phyloP scores from a whole-genome alignment of 2,888 invertebrate genomes.

The Tyria jacobaeae region DNA sequence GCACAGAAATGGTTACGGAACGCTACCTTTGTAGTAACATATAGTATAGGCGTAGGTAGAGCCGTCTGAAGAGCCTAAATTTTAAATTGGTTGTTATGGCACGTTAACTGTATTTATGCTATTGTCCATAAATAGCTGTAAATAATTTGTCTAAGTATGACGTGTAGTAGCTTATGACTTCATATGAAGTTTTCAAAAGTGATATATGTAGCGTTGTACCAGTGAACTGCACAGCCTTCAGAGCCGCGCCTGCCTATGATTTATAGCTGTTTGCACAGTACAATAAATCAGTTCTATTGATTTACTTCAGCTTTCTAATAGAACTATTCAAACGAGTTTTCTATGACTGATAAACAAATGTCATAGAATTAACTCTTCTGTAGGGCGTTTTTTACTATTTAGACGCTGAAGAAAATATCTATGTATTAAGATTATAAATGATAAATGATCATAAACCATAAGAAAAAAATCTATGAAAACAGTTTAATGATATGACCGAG shows the following conservation, averaged over 20 bases:
- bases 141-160: not conserved
- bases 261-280: slow-evolving; percentile 73
- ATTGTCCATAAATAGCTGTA: not conserved
- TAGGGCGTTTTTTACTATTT: not conserved
- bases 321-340: slow-evolving; percentile 50
- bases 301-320: slow-evolving; percentile 60
- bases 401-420: not conserved
- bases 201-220: slow-evolving; percentile 16
- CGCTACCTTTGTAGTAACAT: too few species aligned
- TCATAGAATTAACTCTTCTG: slow-evolving; percentile 19
- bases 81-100: too few species aligned
- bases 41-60: too few species aligned
- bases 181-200: slow-evolving; percentile 25
- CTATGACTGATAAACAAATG: slow-evolving; percentile 27
- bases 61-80: too few species aligned
- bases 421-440: too few species aligned
- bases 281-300: slow-evolving; percentile 78
- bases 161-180: slow-evolving; percentile 16
- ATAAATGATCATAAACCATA: too few species aligned
- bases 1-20: not conserved
- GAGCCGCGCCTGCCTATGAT: slow-evolving; percentile 62
- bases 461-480: too few species aligned
- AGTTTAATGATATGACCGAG: too few species aligned
- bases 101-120: not conserved
- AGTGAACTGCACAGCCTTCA: slow-evolving; percentile 21